Base-by-base conservation (phyloP, 2,888 invertebrate species). In the Busseola fusca region DNA sequence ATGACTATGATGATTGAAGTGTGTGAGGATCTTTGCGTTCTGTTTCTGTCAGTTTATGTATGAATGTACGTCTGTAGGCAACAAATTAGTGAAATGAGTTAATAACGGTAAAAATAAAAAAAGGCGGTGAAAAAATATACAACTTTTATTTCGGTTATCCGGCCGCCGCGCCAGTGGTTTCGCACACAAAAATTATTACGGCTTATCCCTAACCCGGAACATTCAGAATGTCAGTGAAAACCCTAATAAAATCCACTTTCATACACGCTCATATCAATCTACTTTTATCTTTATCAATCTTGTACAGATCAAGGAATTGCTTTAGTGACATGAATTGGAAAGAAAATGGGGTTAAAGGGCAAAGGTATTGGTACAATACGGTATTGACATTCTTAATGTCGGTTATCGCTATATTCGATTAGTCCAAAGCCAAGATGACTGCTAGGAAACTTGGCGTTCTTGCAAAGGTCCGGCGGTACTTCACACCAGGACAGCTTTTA, bases 261-360 rank as follows among this genome's bases (percentile, higher is more conserved):
- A 75, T 80, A 63, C 58, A 64, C 27, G 63, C 52, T 59, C 65
- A 64, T 78, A 80, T 75, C 78, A 80, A 78, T 80, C 76, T 65
- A 25, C 45, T 60, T 69, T 80, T 65, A 80, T 74, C 40, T 64
- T 64, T 80, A 77, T 42, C 60, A 80, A 69, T 74, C n/a, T 52
- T 74, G 30, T 64, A 74, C 4, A 78, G 63, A 68, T 67, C 74
- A 68, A 59, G 67, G 50, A 59, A 78, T 63, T 64, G 58, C 56
- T 65, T 57, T 25, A 64, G 60, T 64, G 37, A 62, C 60, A 78
- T 50, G 50, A 64, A 78, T 78, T 65, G 72, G 7, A n/a, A 56
- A 7, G 7, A 54, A 52, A 57, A 65, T 60, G 21, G 30, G 6
- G n/a, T 42, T 16, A 21, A 60, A 56, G 42, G 37, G 40, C 48